Percentiles rank a stretch among this genome's conserved stretches.
Evolutionary conservation across 2,113 vertebrate genomes (phyloP).

Genomic region (Hemiscyllium ocellatum): DNA sequence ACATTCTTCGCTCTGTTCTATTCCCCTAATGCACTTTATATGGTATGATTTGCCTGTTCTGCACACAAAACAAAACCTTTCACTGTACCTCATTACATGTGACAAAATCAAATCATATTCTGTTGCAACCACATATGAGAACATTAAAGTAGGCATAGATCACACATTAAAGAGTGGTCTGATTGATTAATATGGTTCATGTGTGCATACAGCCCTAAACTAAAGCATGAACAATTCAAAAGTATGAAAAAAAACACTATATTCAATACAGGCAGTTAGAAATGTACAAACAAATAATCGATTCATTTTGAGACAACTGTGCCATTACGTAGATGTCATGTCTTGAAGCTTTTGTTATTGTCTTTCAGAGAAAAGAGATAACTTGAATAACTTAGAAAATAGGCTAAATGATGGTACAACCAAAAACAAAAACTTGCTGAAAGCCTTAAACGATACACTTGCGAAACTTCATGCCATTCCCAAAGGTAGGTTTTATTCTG

Average conservation of each 20-base stretch:
- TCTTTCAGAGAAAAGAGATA: constrained; percentile 63
- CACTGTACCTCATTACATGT: too few species aligned
- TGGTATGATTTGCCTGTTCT: too few species aligned
- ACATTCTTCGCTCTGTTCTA: too few species aligned
- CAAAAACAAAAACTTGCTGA: constrained; percentile 71
- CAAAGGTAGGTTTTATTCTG: constrained; percentile 62
- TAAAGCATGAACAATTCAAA: not conserved
- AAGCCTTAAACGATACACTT: constrained; percentile 74
- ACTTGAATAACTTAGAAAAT: constrained; percentile 61
- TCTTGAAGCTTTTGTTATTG: not conserved
- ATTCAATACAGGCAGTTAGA: not conserved
- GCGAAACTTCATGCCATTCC: constrained; percentile 76
- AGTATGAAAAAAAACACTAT: not conserved
- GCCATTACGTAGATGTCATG: not conserved
- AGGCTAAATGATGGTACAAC: constrained; percentile 69
- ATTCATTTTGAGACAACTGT: not conserved
- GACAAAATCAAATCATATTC: not conserved
- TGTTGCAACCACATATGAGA: not conserved
- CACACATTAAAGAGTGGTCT: not conserved
- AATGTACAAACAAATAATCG: not conserved
- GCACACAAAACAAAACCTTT: too few species aligned
- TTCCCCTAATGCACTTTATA: too few species aligned
- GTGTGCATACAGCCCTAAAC: not conserved
- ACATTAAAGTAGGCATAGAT: not conserved
- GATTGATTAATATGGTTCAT: not conserved